These are phyloP conservation scores for Drosophila pseudoobscura DNA, from an alignment of 1,140 invertebrate genomes.

Conservation along the genomic window DNA sequence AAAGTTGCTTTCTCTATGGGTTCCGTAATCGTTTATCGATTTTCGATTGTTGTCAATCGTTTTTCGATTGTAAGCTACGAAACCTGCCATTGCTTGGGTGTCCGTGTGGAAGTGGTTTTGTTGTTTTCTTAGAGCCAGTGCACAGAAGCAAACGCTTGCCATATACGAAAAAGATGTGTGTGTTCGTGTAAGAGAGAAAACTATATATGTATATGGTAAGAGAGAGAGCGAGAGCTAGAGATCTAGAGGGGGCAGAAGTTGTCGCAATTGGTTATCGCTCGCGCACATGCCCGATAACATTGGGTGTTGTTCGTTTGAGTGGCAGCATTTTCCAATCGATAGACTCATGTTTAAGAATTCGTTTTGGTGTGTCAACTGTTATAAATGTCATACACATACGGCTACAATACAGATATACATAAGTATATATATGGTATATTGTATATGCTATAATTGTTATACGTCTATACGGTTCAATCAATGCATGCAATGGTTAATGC, in stretches of 20 bases:
- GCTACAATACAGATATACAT: constrained; percentile 41
- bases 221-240: constrained; percentile 19
- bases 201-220: neutral
- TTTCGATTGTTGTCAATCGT: constrained; percentile 7
- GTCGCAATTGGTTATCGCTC: constrained; percentile 30
- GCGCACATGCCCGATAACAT: constrained; percentile 18
- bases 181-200: constrained; percentile 15
- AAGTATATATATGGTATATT: neutral
- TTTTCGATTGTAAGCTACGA: neutral
- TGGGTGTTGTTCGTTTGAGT: constrained; percentile 16
- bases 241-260: constrained; percentile 7
- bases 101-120: neutral
- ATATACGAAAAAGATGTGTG: constrained; percentile 34
- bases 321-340: constrained; percentile 21
- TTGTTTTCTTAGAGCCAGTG: constrained; percentile 24
- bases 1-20: neutral
- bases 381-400: constrained; percentile 28
- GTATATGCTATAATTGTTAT: too few relatives aligned
- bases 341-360: constrained; percentile 10
- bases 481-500: constrained; percentile 72
- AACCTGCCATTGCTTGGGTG: constrained; percentile 5
- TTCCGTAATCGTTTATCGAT: neutral
- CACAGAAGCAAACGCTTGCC: constrained; percentile 42
- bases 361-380: constrained; percentile 39
- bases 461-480: constrained; percentile 40